Conservation (phyloP, 2,113 vertebrate genomes). For the Salvelinus namaycush region DNA sequence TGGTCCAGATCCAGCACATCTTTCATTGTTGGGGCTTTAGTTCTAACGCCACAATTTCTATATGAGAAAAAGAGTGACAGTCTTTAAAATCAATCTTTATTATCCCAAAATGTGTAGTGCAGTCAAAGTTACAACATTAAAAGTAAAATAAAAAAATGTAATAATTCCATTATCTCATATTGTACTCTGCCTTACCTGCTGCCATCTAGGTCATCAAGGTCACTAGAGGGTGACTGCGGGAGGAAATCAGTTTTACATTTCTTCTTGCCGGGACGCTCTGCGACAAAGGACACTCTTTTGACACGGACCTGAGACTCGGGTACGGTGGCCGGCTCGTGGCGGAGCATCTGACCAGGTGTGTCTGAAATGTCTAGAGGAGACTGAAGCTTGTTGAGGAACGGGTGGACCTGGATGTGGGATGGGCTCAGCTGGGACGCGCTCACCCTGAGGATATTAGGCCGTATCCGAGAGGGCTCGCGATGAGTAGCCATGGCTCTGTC, state of each 20-base stretch:
- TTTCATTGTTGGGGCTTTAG: conserved; percentile 78
- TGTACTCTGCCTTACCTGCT: conserved; percentile 43
- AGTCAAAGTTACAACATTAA: too few species aligned
- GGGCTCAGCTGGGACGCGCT: background rate
- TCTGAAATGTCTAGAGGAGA: background rate
- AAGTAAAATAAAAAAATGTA: too few species aligned
- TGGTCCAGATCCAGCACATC: conserved; percentile 73
- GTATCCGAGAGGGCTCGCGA: conserved; percentile 21
- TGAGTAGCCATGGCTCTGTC: conserved; percentile 64
- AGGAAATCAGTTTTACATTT: conserved; percentile 69
- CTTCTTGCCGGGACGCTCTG: conserved; percentile 66
- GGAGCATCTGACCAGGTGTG: background rate
- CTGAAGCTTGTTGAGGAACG: conserved; percentile 44
- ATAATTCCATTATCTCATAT: too few species aligned
- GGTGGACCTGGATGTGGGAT: conserved; percentile 8
- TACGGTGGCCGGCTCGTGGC: conserved; percentile 23
- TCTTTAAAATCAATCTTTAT: background rate
- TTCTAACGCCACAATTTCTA: conserved; percentile 74
- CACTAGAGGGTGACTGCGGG: conserved; percentile 23
- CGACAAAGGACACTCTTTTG: conserved; percentile 64
- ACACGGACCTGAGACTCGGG: conserved; percentile 57
- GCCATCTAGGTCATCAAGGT: conserved; percentile 47
- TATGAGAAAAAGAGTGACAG: background rate
- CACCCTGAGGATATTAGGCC: conserved; percentile 42
- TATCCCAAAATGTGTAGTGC: too few species aligned